Evolutionary conservation across 2,797 vertebrate species (phyloP).

Genomic region (Artibeus lituratus): DNA sequence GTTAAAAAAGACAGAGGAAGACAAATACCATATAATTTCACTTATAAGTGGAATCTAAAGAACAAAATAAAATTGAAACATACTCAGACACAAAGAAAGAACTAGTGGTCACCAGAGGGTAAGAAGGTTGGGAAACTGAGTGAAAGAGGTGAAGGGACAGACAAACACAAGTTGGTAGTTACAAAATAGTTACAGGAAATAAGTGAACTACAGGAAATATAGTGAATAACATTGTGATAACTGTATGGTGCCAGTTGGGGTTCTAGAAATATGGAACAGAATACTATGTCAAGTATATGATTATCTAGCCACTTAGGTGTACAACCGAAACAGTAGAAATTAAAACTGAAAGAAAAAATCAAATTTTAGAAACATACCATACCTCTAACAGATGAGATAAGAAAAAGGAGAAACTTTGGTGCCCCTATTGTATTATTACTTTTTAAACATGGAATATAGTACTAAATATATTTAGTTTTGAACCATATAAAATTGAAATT

Average conservation of each 20-base stretch:
- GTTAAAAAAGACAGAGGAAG: neutral
- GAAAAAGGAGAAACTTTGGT: neutral
- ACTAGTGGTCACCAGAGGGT: neutral
- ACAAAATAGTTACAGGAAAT: neutral
- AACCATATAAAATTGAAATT: neutral
- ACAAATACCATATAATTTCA: neutral
- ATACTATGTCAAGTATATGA: neutral
- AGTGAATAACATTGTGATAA: neutral
- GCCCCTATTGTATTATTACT: neutral
- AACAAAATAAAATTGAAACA: neutral
- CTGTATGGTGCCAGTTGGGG: neutral
- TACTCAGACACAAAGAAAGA: neutral
- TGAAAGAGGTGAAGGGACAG: neutral
- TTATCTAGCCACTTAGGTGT: neutral
- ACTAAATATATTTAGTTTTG: neutral
- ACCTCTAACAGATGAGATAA: conserved; percentile 1
- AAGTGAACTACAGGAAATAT: neutral
- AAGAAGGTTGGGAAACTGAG: neutral
- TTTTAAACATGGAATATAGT: neutral
- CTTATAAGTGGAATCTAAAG: neutral
- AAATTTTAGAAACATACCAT: conserved; percentile 9
- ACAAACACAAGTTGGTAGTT: neutral
- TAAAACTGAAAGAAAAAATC: neutral
- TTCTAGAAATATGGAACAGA: neutral
- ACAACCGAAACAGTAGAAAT: neutral